Percentiles rank a stretch among this genome's conserved stretches.
Conservation (phyloP, 2,888 invertebrate species). For the Torymus texanus region DNA sequence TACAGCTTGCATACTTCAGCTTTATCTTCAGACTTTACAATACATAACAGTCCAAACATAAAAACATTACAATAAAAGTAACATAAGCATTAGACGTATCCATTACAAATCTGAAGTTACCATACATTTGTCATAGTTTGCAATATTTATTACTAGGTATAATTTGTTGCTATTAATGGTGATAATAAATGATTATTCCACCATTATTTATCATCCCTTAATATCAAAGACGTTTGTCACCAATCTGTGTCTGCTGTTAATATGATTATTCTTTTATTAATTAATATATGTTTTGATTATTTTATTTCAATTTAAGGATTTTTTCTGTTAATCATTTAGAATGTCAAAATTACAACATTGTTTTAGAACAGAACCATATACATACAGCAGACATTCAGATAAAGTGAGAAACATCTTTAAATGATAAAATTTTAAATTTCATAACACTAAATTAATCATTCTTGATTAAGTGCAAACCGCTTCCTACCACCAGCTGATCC, state of each 20-base stretch:
- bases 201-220: slow-evolving; percentile 39
- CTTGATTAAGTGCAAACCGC: slow-evolving; percentile 76
- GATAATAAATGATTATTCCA: slow-evolving; percentile 47
- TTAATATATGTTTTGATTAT: slow-evolving; percentile 14
- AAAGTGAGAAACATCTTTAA: slow-evolving; percentile 58
- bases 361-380: slow-evolving; percentile 62
- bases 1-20: slow-evolving; percentile 39
- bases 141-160: slow-evolving; percentile 46
- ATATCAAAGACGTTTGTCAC: slow-evolving; percentile 41
- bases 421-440: slow-evolving; percentile 50
- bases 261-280: background rate
- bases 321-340: slow-evolving; percentile 15
- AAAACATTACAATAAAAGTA: slow-evolving; percentile 44
- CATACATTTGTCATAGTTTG: slow-evolving; percentile 35
- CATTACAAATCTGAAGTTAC: slow-evolving; percentile 40
- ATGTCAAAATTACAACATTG: slow-evolving; percentile 25
- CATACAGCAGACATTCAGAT: slow-evolving; percentile 69
- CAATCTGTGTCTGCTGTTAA: slow-evolving; percentile 30
- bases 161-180: slow-evolving; percentile 29
- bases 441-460: slow-evolving; percentile 66
- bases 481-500: slow-evolving; percentile 86
- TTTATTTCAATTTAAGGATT: slow-evolving; percentile 3
- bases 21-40: slow-evolving; percentile 47
- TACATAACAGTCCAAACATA: slow-evolving; percentile 36
- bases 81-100: slow-evolving; percentile 37